phyloP scores from a whole-genome alignment of 2,888 invertebrate genomes.

The Tinea semifulvella region DNA sequence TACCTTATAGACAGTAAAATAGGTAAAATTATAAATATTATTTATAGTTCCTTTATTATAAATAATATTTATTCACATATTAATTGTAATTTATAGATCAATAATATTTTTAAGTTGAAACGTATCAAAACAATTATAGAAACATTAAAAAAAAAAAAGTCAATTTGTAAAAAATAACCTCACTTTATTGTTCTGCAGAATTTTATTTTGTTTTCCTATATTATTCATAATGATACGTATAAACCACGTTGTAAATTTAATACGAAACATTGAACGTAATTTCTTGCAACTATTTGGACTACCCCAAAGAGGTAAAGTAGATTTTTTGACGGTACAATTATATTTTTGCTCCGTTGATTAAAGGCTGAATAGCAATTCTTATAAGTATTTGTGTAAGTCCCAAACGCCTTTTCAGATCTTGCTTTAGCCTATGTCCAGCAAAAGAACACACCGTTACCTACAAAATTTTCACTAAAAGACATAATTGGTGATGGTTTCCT shows the following conservation, averaged over 20 bases:
- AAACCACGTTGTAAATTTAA: slow-evolving; percentile 28
- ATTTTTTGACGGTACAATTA: too few relatives aligned
- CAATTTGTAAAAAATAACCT: background rate
- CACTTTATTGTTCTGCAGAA: background rate
- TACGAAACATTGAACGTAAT: slow-evolving; percentile 40
- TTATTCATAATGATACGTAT: slow-evolving; percentile 34
- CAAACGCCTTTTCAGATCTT: slow-evolving; percentile 43
- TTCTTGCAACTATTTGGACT: slow-evolving; percentile 39
- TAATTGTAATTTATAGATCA: background rate
- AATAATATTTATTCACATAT: background rate
- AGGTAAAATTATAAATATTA: background rate
- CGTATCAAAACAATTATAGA: slow-evolving; percentile 2
- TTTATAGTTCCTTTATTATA: background rate
- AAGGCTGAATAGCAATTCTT: background rate
- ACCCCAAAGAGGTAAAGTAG: slow-evolving; percentile 52
- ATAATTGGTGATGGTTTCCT: slow-evolving; percentile 78
- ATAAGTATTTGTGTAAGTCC: too few relatives aligned
- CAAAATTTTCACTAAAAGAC: slow-evolving; percentile 66
- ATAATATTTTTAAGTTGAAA: background rate
- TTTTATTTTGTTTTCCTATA: background rate
- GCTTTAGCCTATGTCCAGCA: slow-evolving; percentile 40
- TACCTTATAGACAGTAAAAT: background rate
- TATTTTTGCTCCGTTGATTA: background rate
- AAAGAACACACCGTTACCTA: slow-evolving; percentile 22
- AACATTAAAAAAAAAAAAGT: too few relatives aligned